Evolutionary conservation across 2,888 invertebrate species (phyloP).

Genomic region (Tetramorium bicarinatum): DNA sequence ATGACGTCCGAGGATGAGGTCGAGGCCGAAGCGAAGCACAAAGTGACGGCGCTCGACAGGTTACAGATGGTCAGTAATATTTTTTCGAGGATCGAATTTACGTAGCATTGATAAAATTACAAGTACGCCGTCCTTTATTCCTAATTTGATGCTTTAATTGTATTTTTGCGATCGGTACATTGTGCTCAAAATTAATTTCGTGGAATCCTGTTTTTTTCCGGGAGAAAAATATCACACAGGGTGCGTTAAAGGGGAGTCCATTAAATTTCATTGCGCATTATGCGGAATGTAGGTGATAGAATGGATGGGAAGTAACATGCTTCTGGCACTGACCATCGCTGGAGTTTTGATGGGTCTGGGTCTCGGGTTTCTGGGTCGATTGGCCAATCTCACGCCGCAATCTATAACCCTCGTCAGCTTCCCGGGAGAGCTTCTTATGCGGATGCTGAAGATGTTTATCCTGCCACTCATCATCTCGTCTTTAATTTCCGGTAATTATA

Average conservation of each 20-base stretch:
- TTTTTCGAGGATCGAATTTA: not conserved
- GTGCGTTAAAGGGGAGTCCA: not conserved
- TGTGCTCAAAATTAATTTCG: not conserved
- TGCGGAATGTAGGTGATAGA: constrained; percentile 76
- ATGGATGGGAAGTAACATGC: constrained; percentile 87
- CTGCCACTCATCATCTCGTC: constrained; percentile 90
- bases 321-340: constrained; percentile 88
- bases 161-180: not conserved
- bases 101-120: not conserved
- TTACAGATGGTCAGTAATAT: constrained; percentile 73
- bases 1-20: constrained; percentile 79
- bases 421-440: constrained; percentile 90
- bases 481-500: constrained; percentile 88
- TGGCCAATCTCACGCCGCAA: constrained; percentile 86
- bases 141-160: not conserved
- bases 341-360: constrained; percentile 88
- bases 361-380: constrained; percentile 88
- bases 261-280: constrained; percentile 20
- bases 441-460: constrained; percentile 90
- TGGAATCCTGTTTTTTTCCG: not conserved
- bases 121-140: not conserved
- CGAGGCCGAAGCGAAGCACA: constrained; percentile 57
- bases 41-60: constrained; percentile 74
- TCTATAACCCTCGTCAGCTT: constrained; percentile 89
- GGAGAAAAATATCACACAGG: not conserved